Percentiles rank a stretch among this genome's conserved stretches.
These are phyloP conservation scores for Pipistrellus pygmaeus DNA, from an alignment of 2,797 vertebrate genomes.

Conservation along the genomic window DNA sequence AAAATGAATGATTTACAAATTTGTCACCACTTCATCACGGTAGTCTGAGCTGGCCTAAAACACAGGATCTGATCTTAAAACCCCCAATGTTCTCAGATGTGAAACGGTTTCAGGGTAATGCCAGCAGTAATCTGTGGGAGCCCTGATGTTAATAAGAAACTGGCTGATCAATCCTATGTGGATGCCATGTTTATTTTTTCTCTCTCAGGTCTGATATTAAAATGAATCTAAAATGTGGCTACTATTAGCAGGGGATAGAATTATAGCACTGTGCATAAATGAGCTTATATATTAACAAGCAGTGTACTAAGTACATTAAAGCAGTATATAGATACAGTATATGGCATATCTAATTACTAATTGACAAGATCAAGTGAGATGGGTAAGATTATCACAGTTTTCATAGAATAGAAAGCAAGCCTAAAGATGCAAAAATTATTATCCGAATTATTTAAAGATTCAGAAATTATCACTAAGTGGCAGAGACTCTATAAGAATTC, in stretches of 20 bases:
- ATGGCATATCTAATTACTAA: not conserved
- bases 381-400: not conserved
- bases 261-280: not conserved
- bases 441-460: not conserved
- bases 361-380: not conserved
- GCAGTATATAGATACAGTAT: not conserved
- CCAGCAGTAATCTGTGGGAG: not conserved
- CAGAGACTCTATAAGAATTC: not conserved
- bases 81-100: not conserved
- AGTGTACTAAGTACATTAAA: not conserved
- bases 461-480: not conserved
- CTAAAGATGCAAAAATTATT: not conserved
- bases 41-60: not conserved
- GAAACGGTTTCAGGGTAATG: not conserved
- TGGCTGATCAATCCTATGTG: not conserved
- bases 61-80: not conserved
- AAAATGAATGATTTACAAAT: not conserved
- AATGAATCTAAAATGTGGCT: not conserved
- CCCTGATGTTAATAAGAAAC: conserved; percentile 33
- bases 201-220: not conserved
- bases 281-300: not conserved
- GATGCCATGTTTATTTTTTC: not conserved
- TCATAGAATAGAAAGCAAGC: not conserved
- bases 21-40: not conserved
- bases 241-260: not conserved